Evolutionary conservation across 2,888 invertebrate genomes (phyloP), one percentile per base, ranked within the genome.

Genomic region (Euphydryas editha): DNA sequence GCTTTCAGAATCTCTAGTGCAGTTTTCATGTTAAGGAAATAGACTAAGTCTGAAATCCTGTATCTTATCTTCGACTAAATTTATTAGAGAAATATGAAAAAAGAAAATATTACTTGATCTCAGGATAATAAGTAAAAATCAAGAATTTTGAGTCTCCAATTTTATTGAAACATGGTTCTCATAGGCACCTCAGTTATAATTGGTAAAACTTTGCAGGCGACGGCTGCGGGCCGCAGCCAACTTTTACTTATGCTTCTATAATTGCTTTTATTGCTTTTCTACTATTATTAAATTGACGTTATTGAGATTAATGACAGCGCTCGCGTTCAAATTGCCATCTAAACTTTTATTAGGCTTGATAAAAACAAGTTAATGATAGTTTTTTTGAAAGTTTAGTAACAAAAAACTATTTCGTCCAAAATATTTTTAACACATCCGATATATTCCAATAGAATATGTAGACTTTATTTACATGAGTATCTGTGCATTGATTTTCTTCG

Each of bases 211-310:
- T 87, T 79, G 78, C 74, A 59, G 68, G 79, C 83, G 81, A 82
- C 84, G 83, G 85, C 85, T 86, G 86, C 76, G 85, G 83, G 82
- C 78, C 76, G 78, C 73, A 75, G 81, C 84, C 84, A 88, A 90
- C 86, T 88, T 87, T 87, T 86, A 87, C 88, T 87, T 86, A 85
- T 85, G 84, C 82, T 78, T 77, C 81, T 82, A 80, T 88, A 88
- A 87, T 87, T 83, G 85, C 87, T 86, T 88, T 87, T 87, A 87
- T 85, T 86, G 80, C 86, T 84, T 81, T 81, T 78, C 76, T 75
- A 78, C 79, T 76, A 76, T 76, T 78, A 76, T 79, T 81, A 81
- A 76, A 82, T 80, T 79, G 73, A 73, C 78, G 76, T 76, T 73
- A 73, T 70, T 73, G 65, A 72, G 74, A 75, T 74, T 70, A 73